Conservation (phyloP, 2,797 vertebrate species). For the Gobionotothen gibberifrons region DNA sequence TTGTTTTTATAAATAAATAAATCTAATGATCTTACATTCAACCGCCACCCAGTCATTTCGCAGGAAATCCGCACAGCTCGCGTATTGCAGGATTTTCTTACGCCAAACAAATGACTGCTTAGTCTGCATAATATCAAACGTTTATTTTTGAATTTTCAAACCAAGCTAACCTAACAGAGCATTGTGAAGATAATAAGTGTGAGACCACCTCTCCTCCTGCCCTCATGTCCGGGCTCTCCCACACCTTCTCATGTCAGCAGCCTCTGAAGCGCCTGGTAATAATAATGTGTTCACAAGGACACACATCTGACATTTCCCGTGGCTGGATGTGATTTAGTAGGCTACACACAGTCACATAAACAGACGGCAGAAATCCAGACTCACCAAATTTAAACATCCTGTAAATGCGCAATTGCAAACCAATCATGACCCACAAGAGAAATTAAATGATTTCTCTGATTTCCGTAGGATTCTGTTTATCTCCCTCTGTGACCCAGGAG, state of each 20-base stretch:
- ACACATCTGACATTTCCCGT: slow-evolving; percentile 55
- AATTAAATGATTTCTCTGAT: slow-evolving; percentile 62
- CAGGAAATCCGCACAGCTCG: slow-evolving; percentile 7
- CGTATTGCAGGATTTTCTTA: background rate
- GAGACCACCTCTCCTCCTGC: slow-evolving; percentile 17
- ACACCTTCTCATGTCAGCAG: slow-evolving; percentile 40
- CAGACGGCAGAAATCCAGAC: slow-evolving; percentile 39
- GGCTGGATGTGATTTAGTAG: slow-evolving; percentile 45
- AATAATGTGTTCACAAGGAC: slow-evolving; percentile 46
- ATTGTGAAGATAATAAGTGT: slow-evolving; percentile 6
- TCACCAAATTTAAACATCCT: slow-evolving; percentile 40
- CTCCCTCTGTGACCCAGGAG: slow-evolving; percentile 50
- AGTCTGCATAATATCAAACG: too few species aligned
- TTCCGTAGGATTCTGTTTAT: slow-evolving; percentile 50
- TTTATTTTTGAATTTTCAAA: background rate
- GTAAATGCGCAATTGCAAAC: slow-evolving; percentile 56
- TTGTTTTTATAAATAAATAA: background rate
- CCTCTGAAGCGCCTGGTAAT: slow-evolving; percentile 45
- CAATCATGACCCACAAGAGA: slow-evolving; percentile 43
- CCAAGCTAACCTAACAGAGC: background rate
- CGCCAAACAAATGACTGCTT: background rate
- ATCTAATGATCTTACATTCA: background rate
- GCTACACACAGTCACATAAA: slow-evolving; percentile 22
- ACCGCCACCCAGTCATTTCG: background rate
- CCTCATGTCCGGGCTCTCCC: slow-evolving; percentile 10